These are phyloP conservation scores for Drosophila persimilis DNA, from an alignment of 1,140 invertebrate species.

Conservation along the genomic window DNA sequence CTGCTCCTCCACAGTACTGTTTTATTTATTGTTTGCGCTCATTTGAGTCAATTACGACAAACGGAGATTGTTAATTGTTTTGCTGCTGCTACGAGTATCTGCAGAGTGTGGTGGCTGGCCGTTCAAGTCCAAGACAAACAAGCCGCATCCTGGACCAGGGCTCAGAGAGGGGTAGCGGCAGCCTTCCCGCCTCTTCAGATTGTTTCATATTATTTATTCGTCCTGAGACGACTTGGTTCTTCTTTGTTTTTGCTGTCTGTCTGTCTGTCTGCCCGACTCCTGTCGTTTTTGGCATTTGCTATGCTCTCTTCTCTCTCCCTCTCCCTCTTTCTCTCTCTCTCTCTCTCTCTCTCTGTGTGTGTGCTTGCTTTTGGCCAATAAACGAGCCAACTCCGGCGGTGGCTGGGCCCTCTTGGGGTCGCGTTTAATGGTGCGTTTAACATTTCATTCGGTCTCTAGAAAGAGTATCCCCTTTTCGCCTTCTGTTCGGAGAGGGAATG, in stretches of 20 bases:
- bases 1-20: conserved; percentile 50
- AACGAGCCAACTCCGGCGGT: conserved; percentile 33
- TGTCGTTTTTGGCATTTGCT: conserved; percentile 63
- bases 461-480: neutral
- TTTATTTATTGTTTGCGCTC: conserved; percentile 78
- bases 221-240: conserved; percentile 26
- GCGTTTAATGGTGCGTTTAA: conserved; percentile 73
- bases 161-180: too few relatives aligned
- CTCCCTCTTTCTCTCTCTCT: too few relatives aligned
- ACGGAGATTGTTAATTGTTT: conserved; percentile 80
- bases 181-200: conserved; percentile 24
- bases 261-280: conserved; percentile 7
- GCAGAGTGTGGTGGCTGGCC: conserved; percentile 8
- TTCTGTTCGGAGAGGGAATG: neutral
- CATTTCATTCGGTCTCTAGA: conserved; percentile 48
- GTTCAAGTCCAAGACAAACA: conserved; percentile 71
- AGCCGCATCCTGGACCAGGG: conserved; percentile 41
- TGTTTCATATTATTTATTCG: conserved; percentile 67
- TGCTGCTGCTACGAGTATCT: conserved; percentile 25
- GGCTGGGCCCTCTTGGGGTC: conserved; percentile 18
- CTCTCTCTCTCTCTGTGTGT: neutral
- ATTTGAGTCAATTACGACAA: conserved; percentile 78
- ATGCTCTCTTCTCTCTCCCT: neutral
- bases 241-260: conserved; percentile 48
- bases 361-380: conserved; percentile 78